Evolutionary conservation across 2,888 invertebrate genomes (phyloP), one percentile per base, ranked within the genome.

Genomic region (Parnassius mnemosyne): DNA sequence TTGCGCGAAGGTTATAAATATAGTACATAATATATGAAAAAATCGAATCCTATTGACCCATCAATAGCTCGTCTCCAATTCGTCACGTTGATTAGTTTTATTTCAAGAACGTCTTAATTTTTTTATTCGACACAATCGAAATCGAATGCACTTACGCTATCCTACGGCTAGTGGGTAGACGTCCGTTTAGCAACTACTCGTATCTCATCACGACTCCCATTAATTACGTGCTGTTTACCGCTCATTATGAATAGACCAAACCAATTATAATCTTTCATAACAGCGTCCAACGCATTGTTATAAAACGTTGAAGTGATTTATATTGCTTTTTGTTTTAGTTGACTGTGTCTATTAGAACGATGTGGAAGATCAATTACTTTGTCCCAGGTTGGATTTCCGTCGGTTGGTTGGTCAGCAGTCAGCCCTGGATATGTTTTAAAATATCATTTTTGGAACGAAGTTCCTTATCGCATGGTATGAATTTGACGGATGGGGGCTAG

Each of bases 221-320:
- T 88, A 87, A 89, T 89, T 87, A 87, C 79, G 74, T 72, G 74
- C 81, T 80, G 79, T 81, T 86, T 84, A 85, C 79, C 77, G 71
- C 84, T 83, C 84, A 87, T 89, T 89, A 88, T 83, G 82, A 81
- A 83, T 82, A 84, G 86, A 84, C 71, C 67, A 70, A 72, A 71
- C 71, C 75, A 76, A 78, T 77, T 77, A 77, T 66, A 56, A 69
- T 69, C 60, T 76, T 72, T 70, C 73, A 69, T 64, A 75, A 75
- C 68, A 70, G 52, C 63, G 25, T 62, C 44, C 62, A 63, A 46
- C 42, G 59, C 55, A 56, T 63, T 61, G 66, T 66, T 68, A 64
- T 65, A 56, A 58, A 54, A 62, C 62, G 54, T 73, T 84, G 7
- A 7, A 34, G 34, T 34, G 84, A 85, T 87, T 87, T 84, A 87